phyloP scores from a whole-genome alignment of 2,113 vertebrate genomes.

The Phasianus colchicus region DNA sequence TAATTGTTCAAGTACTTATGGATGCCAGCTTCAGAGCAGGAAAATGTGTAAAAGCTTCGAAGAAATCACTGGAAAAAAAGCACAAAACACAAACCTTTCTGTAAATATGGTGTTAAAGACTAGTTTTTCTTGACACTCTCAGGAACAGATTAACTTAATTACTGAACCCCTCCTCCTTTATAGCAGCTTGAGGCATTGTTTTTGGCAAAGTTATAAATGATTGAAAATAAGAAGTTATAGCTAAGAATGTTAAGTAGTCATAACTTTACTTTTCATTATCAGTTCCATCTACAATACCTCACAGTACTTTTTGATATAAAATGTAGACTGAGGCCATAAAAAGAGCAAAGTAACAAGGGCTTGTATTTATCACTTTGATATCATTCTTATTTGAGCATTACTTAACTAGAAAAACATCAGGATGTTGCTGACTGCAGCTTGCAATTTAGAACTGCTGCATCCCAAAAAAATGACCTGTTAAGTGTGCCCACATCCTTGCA shows the following conservation, averaged over 20 bases:
- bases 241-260: constrained; percentile 7
- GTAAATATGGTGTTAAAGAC: not conserved
- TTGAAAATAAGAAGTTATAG: constrained; percentile 35
- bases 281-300: constrained; percentile 12
- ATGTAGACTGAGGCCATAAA: constrained; percentile 32
- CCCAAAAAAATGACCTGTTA: constrained; percentile 30
- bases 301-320: constrained; percentile 34
- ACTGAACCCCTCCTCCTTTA: constrained; percentile 22
- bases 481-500: not conserved
- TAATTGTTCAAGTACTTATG: not conserved
- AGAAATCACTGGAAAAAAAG: not conserved
- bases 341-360: not conserved
- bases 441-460: not conserved
- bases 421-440: constrained; percentile 41
- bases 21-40: not conserved
- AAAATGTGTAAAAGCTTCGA: not conserved
- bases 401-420: constrained; percentile 30
- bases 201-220: constrained; percentile 55
- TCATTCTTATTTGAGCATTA: constrained; percentile 28
- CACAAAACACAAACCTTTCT: not conserved
- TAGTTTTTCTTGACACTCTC: constrained; percentile 37
- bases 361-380: constrained; percentile 50
- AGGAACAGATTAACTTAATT: constrained; percentile 60
- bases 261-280: constrained; percentile 42
- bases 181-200: constrained; percentile 54